These are phyloP conservation scores for Cremastobaeus sp. DNA, from an alignment of 2,888 invertebrate species.

Conservation along the genomic window DNA sequence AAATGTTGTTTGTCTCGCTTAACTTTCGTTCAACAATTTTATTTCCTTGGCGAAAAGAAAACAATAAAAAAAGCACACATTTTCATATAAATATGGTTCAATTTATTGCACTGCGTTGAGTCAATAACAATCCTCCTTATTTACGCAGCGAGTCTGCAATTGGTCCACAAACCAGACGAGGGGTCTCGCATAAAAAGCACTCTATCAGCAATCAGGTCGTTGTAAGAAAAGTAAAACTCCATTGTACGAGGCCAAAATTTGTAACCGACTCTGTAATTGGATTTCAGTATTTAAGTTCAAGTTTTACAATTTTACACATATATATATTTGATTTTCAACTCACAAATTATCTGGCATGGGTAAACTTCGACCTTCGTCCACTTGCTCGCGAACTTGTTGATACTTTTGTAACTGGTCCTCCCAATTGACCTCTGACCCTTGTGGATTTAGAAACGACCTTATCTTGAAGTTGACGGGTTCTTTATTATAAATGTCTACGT, in stretches of 20 bases:
- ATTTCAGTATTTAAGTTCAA: constrained; percentile 11
- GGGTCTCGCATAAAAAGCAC: constrained; percentile 73
- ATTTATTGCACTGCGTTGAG: too few species aligned
- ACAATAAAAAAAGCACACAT: too few species aligned
- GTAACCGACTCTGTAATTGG: constrained; percentile 75
- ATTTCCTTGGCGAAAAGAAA: too few species aligned
- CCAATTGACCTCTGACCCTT: constrained; percentile 78
- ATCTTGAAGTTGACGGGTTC: constrained; percentile 79
- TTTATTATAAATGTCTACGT: constrained; percentile 76
- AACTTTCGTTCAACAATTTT: too few species aligned
- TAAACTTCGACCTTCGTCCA: constrained; percentile 71
- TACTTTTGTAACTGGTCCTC: constrained; percentile 71
- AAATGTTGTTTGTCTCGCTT: too few species aligned
- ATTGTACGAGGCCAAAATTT: constrained; percentile 77
- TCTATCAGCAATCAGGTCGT: constrained; percentile 78
- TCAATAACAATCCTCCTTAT: too few species aligned
- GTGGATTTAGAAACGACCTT: constrained; percentile 78
- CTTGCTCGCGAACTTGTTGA: constrained; percentile 77
- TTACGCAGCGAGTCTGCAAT: constrained; percentile 74
- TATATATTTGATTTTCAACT: constrained; percentile 63
- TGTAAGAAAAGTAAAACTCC: constrained; percentile 79
- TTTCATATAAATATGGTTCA: too few species aligned
- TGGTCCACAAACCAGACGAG: constrained; percentile 70
- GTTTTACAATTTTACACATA: neutral
- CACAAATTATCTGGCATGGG: constrained; percentile 79